Conservation (phyloP, 2,888 invertebrate genomes). For the Pollenia labialis region DNA sequence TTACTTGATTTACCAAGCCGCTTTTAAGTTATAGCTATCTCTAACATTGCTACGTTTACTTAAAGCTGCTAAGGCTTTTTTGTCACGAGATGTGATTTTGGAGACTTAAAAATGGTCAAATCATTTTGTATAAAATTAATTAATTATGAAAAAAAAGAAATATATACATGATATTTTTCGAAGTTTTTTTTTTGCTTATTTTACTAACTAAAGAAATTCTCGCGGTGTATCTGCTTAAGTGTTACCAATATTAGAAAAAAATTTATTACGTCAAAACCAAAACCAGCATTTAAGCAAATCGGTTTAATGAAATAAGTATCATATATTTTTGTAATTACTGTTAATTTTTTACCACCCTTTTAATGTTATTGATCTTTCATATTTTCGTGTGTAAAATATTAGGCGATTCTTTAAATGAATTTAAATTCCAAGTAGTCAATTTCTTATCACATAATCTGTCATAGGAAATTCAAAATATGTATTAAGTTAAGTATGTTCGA, state of each 20-base stretch:
- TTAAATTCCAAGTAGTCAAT: neutral
- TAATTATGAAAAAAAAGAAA: too few species aligned
- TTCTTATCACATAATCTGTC: neutral
- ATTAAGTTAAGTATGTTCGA: neutral
- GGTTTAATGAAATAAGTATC: neutral
- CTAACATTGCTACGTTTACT: too few species aligned
- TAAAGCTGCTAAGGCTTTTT: too few species aligned
- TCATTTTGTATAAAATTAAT: too few species aligned
- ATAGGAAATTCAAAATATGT: neutral
- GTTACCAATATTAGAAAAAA: neutral
- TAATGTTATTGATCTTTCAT: constrained; percentile 29
- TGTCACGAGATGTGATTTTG: too few species aligned
- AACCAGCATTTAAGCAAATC: neutral
- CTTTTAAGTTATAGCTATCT: too few species aligned
- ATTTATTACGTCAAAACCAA: neutral
- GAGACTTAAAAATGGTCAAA: too few species aligned
- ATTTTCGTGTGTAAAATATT: neutral
- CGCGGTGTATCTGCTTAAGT: neutral
- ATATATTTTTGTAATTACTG: neutral
- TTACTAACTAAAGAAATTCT: neutral
- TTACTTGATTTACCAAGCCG: too few species aligned
- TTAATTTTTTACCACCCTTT: neutral
- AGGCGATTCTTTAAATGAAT: neutral
- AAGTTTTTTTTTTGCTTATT: too few species aligned
- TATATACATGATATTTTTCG: too few species aligned